Conservation (phyloP, 2,797 vertebrate genomes). For the Halcyon leucocephala region DNA sequence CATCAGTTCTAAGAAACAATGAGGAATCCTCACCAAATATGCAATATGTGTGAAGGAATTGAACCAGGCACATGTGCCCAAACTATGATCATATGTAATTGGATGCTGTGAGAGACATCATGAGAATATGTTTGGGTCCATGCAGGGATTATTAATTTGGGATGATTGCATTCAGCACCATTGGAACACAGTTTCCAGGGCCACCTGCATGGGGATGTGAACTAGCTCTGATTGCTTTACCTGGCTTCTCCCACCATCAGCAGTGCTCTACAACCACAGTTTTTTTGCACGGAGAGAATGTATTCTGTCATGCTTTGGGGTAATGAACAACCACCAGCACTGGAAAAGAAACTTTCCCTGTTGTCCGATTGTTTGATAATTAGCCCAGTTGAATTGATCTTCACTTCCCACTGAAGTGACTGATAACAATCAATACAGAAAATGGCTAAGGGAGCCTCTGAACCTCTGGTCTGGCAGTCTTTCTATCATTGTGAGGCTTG, state of each 20-base stretch:
- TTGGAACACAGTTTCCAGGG: background rate
- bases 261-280: fast-evolving
- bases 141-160: background rate
- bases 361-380: background rate
- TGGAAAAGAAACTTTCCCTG: background rate
- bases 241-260: background rate
- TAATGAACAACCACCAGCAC: background rate
- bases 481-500: background rate
- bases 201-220: background rate
- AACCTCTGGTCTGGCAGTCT: background rate
- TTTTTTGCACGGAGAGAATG: background rate
- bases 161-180: fast-evolving
- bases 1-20: background rate
- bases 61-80: fast-evolving
- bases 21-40: background rate
- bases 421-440: background rate
- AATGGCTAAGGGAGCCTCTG: background rate
- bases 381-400: background rate
- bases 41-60: background rate
- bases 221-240: background rate
- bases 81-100: fast-evolving
- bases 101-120: background rate
- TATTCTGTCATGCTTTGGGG: background rate
- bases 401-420: background rate
- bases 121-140: background rate